Conservation (phyloP, 2,888 invertebrate genomes). For the Pristionchus maxplancki region DNA sequence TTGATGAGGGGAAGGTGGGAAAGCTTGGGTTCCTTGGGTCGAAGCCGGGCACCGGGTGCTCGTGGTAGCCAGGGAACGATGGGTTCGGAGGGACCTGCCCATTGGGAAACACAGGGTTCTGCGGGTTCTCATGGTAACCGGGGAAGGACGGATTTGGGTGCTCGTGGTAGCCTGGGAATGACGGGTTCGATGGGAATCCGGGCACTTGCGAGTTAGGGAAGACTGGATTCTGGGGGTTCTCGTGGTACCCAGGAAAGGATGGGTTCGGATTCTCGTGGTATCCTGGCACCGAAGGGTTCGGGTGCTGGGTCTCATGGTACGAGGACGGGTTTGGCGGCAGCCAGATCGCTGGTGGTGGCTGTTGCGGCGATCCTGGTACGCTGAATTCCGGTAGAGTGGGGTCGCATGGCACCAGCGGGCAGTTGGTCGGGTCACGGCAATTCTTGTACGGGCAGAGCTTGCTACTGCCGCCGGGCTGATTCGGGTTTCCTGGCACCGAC, state of each 20-base stretch:
- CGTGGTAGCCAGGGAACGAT: background rate
- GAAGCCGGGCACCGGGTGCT: background rate
- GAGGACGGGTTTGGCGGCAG: background rate
- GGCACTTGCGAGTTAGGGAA: background rate
- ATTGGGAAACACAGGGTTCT: background rate
- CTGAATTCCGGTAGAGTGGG: background rate
- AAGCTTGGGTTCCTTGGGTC: background rate
- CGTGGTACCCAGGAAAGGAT: background rate
- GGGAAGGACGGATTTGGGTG: background rate
- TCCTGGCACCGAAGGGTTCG: background rate
- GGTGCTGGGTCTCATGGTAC: background rate
- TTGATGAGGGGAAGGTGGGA: background rate
- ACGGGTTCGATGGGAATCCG: background rate
- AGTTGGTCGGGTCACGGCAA: background rate
- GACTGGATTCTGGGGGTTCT: background rate
- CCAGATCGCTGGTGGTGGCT: background rate
- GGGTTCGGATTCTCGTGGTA: conserved; percentile 5
- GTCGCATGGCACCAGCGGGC: background rate
- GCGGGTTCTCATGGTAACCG: background rate
- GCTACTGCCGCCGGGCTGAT: background rate
- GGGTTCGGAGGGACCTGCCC: background rate
- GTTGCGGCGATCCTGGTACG: background rate
- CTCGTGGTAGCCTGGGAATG: no score
- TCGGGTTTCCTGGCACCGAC: background rate
- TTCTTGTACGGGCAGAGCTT: background rate